phyloP scores from a whole-genome alignment of 53 echinoderm and acorn worm genomes.

The Stichopus horrens region DNA sequence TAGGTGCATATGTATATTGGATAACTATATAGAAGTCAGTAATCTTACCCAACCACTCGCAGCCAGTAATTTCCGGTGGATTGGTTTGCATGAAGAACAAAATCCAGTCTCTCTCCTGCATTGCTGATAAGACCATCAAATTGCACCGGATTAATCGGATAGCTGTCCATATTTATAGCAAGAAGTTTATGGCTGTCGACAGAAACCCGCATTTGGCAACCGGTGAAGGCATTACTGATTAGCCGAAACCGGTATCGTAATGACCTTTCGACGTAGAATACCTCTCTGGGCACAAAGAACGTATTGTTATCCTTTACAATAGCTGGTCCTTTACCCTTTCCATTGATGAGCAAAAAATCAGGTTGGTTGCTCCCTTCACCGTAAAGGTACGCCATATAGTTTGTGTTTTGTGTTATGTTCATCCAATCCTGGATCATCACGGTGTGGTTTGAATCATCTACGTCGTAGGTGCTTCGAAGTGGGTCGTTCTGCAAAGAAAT shows the following conservation, averaged over 20 bases:
- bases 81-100: constrained; percentile 74
- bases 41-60: constrained; percentile 57
- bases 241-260: constrained; percentile 71
- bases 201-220: constrained; percentile 77
- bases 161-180: constrained; percentile 85
- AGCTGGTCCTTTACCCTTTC: constrained; percentile 64
- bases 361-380: constrained; percentile 77
- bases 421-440: constrained; percentile 85
- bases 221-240: constrained; percentile 92
- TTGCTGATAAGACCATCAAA: constrained; percentile 77
- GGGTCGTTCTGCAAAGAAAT: constrained; percentile 8
- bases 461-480: constrained; percentile 48
- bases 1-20: no score
- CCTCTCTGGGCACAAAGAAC: constrained; percentile 62
- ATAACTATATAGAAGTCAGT: no score
- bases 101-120: constrained; percentile 85
- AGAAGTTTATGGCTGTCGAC: constrained; percentile 75
- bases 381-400: constrained; percentile 77
- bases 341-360: constrained; percentile 84
- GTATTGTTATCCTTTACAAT: constrained; percentile 43
- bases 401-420: constrained; percentile 65
- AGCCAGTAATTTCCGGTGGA: constrained; percentile 75
- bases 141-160: constrained; percentile 49
- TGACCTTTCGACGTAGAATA: constrained; percentile 57
- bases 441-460: constrained; percentile 74